Base-by-base conservation (phyloP, 2,797 vertebrate species). In the Perdix hodgsoniae region DNA sequence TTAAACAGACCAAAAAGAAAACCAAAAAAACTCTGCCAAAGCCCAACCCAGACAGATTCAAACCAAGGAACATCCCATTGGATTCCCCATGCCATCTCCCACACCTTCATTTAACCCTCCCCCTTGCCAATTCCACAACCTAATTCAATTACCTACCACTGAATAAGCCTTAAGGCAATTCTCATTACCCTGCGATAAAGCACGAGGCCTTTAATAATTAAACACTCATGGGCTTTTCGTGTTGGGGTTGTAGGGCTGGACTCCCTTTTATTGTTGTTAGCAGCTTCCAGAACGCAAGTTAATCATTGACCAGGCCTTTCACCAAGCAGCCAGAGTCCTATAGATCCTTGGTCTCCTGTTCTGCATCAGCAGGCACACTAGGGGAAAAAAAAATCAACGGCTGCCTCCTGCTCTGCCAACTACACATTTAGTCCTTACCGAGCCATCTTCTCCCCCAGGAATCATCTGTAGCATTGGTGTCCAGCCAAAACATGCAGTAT, bases 201-300 rank as follows among this genome's bases (percentile, higher is more conserved):
- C 90, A 92, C 35, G 52, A 83, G 79, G 74, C 87, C 90, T 90
- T 96, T 96, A 97, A 97, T 97, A 63, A 97, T 97, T 97, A 97
- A 97, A 86, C 95, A 65, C 63, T 75, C 86, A 35, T 27, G 31
- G 42, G 59, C 72, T 95, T 91, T 93, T 76, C 74, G 47, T 65
- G 75, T 86, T 86, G 78, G 74, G 74, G 52, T 64, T 95, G 87
- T 67, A 65, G 78, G 89, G 74, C 80, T 88, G 61, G 47, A 76
- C 92, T 96, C 92, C 69, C 83, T 94, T 94, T 92, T 92, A 69
- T 75, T 91, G 76, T 76, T 86, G 81, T 84, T 59, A 72, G 78
- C 88, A 87, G 78, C 88, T 93, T 80, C 91, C 90, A 94, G 90
- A 91, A 93, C 83, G 70, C 40, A 74, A 90, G 94, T 97, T 95